Evolutionary conservation across 2,113 vertebrate genomes (phyloP).

Genomic region (Oreochromis aureus): DNA sequence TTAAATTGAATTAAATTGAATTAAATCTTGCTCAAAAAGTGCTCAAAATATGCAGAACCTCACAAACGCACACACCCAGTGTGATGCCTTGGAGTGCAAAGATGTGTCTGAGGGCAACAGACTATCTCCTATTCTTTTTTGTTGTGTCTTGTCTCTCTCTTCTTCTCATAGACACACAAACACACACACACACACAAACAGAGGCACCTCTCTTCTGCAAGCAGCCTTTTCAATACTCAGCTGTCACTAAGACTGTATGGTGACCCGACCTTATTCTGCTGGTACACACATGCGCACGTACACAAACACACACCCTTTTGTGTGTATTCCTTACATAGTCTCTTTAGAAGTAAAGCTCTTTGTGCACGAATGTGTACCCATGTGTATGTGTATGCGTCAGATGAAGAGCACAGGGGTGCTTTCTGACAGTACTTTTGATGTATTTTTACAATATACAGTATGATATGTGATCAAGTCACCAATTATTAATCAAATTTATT

Average conservation of each 20-base stretch:
- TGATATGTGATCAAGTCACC: not conserved
- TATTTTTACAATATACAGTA: not conserved
- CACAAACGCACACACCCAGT: not conserved
- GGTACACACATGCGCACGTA: not conserved
- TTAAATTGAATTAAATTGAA: not conserved
- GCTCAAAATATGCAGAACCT: not conserved
- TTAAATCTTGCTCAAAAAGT: not conserved
- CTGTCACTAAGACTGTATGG: conserved; percentile 71
- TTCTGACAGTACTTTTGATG: not conserved
- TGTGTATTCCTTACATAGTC: conserved; percentile 9
- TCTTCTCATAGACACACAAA: not conserved
- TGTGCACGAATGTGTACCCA: not conserved
- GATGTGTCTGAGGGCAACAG: conserved; percentile 37
- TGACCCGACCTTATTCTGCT: conserved; percentile 74
- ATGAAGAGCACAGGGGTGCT: not conserved
- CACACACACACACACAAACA: conserved; percentile 43
- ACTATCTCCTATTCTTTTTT: conserved; percentile 36
- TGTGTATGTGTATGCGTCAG: not conserved
- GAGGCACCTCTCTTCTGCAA: conserved; percentile 52
- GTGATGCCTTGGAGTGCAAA: not conserved
- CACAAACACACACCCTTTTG: conserved; percentile 35
- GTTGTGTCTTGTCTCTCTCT: not conserved
- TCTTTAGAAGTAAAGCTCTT: conserved; percentile 12
- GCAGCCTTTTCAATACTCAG: conserved; percentile 68
- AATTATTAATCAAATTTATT: not conserved